Conservation (phyloP, 1,140 invertebrate species). For the Bactericera cockerelli region DNA sequence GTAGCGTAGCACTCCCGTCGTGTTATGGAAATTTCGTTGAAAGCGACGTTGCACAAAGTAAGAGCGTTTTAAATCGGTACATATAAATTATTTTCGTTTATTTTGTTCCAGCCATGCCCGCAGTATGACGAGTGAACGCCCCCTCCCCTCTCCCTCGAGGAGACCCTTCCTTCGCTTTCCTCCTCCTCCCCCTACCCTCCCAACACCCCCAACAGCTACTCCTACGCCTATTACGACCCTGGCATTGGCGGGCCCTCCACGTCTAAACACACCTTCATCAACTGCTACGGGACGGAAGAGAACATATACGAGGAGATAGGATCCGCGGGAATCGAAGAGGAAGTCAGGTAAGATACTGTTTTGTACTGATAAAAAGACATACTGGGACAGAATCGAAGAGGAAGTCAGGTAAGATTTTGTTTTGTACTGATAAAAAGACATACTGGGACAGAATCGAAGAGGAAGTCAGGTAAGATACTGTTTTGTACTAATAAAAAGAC, state of each 20-base stretch:
- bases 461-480: no score
- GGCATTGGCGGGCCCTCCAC: slow-evolving; percentile 31
- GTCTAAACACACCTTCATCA: slow-evolving; percentile 39
- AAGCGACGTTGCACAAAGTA: no score
- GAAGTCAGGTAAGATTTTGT: no score
- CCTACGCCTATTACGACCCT: slow-evolving; percentile 61
- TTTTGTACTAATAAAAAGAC: no score
- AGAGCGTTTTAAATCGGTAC: no score
- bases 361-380: no score
- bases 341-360: slow-evolving; percentile 35
- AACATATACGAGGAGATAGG: slow-evolving; percentile 79
- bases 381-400: no score
- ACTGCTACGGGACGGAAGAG: slow-evolving; percentile 62
- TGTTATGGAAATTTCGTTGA: no score
- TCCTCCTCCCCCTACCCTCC: slow-evolving; percentile 24
- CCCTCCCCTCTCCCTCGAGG: background rate
- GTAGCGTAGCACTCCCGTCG: no score
- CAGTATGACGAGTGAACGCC: background rate
- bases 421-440: no score
- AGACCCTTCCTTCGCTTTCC: slow-evolving; percentile 5
- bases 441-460: no score
- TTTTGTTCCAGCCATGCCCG: background rate
- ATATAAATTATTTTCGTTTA: no score
- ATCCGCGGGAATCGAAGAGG: slow-evolving; percentile 52
- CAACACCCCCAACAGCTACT: slow-evolving; percentile 39